Percentiles rank a stretch among this genome's conserved stretches.
Evolutionary conservation across 1,140 invertebrate species (phyloP).

Genomic region (Glossosoma conforme): DNA sequence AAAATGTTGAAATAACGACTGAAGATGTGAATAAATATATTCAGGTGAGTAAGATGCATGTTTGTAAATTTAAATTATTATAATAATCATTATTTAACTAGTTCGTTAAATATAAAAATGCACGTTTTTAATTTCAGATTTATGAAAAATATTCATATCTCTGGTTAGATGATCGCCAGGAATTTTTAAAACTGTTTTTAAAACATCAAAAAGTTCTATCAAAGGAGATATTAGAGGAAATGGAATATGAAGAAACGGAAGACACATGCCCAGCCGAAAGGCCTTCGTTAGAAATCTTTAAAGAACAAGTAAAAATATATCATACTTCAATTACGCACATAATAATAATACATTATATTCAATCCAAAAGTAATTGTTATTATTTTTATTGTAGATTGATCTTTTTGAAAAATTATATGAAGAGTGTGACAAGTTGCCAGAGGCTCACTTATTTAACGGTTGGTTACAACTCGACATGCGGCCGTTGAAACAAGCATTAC

Average conservation of each 20-base stretch:
- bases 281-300: slow-evolving; percentile 42
- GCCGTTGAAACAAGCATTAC: slow-evolving; percentile 68
- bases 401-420: slow-evolving; percentile 44
- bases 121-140: slow-evolving; percentile 34
- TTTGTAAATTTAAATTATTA: background rate
- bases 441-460: slow-evolving; percentile 53
- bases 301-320: slow-evolving; percentile 46
- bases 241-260: slow-evolving; percentile 51
- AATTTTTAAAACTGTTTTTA: slow-evolving; percentile 60
- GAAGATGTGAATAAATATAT: slow-evolving; percentile 22
- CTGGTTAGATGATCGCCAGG: slow-evolving; percentile 64
- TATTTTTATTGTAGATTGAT: slow-evolving; percentile 38
- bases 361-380: slow-evolving; percentile 1
- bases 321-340: background rate
- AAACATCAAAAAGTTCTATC: slow-evolving; percentile 57
- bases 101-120: background rate
- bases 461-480: slow-evolving; percentile 70
- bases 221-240: slow-evolving; percentile 51
- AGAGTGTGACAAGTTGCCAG: slow-evolving; percentile 40
- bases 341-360: too few species aligned
- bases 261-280: slow-evolving; percentile 44
- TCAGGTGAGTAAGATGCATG: slow-evolving; percentile 8
- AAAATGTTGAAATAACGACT: slow-evolving; percentile 17
- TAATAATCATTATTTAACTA: background rate
- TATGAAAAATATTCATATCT: slow-evolving; percentile 55